Evolutionary conservation across 2,888 invertebrate genomes (phyloP).

Genomic region (Gisinianus flammeolus): DNA sequence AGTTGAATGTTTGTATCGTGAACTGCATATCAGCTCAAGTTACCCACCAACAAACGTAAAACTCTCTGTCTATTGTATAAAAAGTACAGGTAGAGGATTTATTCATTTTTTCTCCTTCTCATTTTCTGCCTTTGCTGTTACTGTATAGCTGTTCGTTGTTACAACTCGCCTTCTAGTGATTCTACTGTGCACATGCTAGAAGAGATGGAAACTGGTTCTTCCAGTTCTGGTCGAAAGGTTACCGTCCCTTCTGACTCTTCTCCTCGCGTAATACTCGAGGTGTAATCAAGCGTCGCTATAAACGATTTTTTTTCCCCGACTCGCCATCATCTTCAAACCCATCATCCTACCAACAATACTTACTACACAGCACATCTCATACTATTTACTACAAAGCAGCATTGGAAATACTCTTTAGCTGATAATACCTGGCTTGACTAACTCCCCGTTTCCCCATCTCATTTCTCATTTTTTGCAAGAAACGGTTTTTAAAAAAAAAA

Average conservation of each 20-base stretch:
- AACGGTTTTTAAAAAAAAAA: too few species aligned
- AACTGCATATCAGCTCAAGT: slow-evolving; percentile 17
- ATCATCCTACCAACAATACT: background rate
- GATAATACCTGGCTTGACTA: too few species aligned
- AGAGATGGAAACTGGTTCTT: slow-evolving; percentile 46
- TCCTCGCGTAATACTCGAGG: slow-evolving; percentile 24
- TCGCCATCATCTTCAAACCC: background rate
- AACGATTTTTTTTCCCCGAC: slow-evolving; percentile 35
- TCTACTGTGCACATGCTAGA: background rate
- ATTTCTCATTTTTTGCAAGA: too few species aligned
- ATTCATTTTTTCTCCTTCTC: slow-evolving; percentile 10
- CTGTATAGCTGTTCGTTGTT: background rate
- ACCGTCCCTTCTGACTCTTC: slow-evolving; percentile 49
- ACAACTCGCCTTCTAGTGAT: background rate
- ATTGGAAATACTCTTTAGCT: too few species aligned
- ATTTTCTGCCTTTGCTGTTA: background rate
- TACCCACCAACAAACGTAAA: background rate
- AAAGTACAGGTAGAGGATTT: slow-evolving; percentile 3
- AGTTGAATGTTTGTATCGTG: slow-evolving; percentile 18
- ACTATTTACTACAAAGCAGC: too few species aligned
- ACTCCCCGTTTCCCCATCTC: too few species aligned
- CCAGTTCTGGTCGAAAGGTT: slow-evolving; percentile 57
- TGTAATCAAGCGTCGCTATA: slow-evolving; percentile 44
- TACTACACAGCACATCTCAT: background rate
- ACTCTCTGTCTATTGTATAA: slow-evolving; percentile 12